Evolutionary conservation across 1,140 invertebrate species (phyloP), one percentile per base, ranked within the genome.

Genomic region (Neodiprion pinetum): DNA sequence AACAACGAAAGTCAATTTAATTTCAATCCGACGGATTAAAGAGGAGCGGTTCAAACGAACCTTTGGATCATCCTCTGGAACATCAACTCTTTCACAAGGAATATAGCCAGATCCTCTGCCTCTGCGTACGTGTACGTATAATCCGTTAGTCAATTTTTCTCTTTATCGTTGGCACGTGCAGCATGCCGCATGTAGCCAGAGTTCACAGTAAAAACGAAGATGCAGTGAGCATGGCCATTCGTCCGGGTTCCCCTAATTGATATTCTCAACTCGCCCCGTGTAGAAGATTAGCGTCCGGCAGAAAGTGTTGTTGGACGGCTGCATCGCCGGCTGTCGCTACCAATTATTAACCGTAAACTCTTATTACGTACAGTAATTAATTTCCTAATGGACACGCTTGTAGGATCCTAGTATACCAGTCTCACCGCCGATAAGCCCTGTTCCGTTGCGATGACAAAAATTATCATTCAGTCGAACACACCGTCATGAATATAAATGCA

Each of bases 1-100:
- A 61, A 61, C 53, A 61, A 61, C 53, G 53, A 61, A 61, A 61
- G 53, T 61, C 53, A 61, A 61, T 61, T 61, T 61, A 61, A 61
- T 61, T 61, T 61, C 53, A 61, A 61, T 61, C 53, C n/a, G 11
- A 12, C 53, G 53, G 28, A 40, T 40, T 40, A 40, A 40, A 40
- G 28, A 40, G 28, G 1, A 40, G 28, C 28, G 2, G 28, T 40
- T 40, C 28, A 40, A 40, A 4, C 28, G 28, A 40, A 40, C 5
- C 28, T 40, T 40, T 40, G 28, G 28, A 1, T 40, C 28, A 40
- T 40, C 28, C 28, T 40, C 28, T 40, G 28, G 28, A 40, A 40
- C 28, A 40, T 3, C 28, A 40, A 40, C 28, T 40, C 28, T 40
- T 40, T 40, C 28, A 40, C 28, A 40, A 40, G 28, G 28, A 40